Evolutionary conservation across 2,888 invertebrate genomes (phyloP).

Genomic region (Neoitamus cyanurus): DNA sequence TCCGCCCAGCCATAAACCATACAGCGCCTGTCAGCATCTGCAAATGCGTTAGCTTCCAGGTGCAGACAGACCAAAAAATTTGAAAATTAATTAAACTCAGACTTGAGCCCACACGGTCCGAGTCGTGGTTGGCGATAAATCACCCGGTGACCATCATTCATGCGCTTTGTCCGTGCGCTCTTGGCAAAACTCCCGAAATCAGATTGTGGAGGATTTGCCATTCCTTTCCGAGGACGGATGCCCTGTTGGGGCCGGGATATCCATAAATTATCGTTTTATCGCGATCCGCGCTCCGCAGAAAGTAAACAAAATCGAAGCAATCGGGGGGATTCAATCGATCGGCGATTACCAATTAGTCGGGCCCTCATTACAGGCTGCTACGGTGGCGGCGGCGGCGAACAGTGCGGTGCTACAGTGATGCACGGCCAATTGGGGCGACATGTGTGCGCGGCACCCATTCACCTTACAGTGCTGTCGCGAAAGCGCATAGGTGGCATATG

Average conservation of each 20-base stretch:
- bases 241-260: background rate
- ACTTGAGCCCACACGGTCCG: background rate
- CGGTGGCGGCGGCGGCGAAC: background rate
- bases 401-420: background rate
- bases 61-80: constrained; percentile 14
- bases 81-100: constrained; percentile 29
- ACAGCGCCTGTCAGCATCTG: background rate
- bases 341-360: constrained; percentile 38
- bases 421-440: background rate
- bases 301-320: constrained; percentile 7
- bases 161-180: constrained; percentile 2
- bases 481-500: constrained; percentile 5
- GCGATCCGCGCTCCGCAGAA: background rate
- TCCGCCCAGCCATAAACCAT: constrained; percentile 3
- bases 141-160: constrained; percentile 5
- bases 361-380: background rate
- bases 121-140: background rate
- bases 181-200: background rate
- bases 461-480: background rate
- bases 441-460: constrained; percentile 3
- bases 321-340: constrained; percentile 20
- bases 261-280: constrained; percentile 33
- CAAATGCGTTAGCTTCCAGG: background rate
- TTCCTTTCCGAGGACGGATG: background rate
- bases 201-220: constrained; percentile 16